These are phyloP conservation scores for Sitophilus oryzae DNA, from an alignment of 1,140 invertebrate genomes.

Conservation along the genomic window DNA sequence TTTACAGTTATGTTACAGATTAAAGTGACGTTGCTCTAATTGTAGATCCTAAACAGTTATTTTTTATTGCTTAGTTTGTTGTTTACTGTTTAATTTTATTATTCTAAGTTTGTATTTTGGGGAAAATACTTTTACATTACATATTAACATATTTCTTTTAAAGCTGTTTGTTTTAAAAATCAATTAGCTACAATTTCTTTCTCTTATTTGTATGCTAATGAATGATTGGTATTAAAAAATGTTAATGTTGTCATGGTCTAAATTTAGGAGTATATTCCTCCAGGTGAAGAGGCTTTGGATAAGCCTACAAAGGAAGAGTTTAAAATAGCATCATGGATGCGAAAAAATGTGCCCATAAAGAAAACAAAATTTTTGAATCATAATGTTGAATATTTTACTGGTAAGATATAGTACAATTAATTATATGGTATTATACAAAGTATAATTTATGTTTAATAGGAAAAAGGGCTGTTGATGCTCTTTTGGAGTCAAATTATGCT, in stretches of 20 bases:
- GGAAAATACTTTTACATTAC: constrained; percentile 8
- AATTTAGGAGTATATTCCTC: constrained; percentile 53
- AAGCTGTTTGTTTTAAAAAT: constrained; percentile 5
- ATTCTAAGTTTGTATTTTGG: background rate
- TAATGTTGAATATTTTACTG: constrained; percentile 95
- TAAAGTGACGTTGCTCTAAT: background rate
- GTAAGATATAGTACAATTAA: constrained; percentile 44
- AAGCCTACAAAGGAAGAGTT: constrained; percentile 90
- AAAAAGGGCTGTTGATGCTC: constrained; percentile 81
- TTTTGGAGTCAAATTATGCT: constrained; percentile 90
- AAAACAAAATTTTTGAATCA: constrained; percentile 94
- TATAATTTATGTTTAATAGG: constrained; percentile 45
- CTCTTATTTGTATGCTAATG: constrained; percentile 5
- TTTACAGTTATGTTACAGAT: too few relatives aligned
- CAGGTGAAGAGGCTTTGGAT: constrained; percentile 51
- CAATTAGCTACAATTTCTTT: constrained; percentile 5
- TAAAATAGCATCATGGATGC: constrained; percentile 87
- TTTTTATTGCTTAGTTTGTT: constrained; percentile 2
- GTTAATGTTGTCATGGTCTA: constrained; percentile 27
- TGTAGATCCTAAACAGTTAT: background rate
- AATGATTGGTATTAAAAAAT: constrained; percentile 15
- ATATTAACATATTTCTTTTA: constrained; percentile 12
- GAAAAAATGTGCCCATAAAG: constrained; percentile 86
- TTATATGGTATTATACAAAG: constrained; percentile 39
- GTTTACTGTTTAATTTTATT: background rate